Percentiles rank a stretch among this genome's conserved stretches.
phyloP scores from a whole-genome alignment of 2,113 vertebrate species.

The Albula goreensis region DNA sequence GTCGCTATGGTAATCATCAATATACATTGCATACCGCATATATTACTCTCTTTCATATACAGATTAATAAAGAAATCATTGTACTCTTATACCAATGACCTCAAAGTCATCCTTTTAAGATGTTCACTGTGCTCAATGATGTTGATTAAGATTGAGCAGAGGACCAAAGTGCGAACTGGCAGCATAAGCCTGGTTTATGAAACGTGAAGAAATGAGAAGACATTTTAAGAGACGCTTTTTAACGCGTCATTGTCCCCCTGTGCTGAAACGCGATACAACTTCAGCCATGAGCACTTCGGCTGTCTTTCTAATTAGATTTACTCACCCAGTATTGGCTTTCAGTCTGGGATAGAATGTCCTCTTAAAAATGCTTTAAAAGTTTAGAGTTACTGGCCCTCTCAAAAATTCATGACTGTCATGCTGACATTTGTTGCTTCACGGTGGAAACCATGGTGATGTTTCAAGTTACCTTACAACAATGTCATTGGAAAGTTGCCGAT shows the following conservation, averaged over 20 bases:
- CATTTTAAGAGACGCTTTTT: constrained; percentile 42
- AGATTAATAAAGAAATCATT: neutral
- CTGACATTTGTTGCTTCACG: constrained; percentile 48
- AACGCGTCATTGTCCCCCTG: constrained; percentile 43
- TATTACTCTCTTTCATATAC: neutral
- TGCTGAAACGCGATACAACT: constrained; percentile 61
- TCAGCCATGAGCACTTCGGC: constrained; percentile 46
- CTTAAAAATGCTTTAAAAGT: constrained; percentile 67
- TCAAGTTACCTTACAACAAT: neutral
- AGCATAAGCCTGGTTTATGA: neutral
- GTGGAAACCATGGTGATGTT: constrained; percentile 31
- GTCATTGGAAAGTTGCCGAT: neutral
- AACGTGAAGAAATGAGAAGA: constrained; percentile 30
- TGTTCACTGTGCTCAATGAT: no score
- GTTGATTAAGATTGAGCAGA: neutral
- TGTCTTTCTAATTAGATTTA: constrained; percentile 74
- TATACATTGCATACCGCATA: neutral
- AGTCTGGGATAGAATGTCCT: constrained; percentile 65
- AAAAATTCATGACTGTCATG: constrained; percentile 67
- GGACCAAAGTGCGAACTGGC: neutral
- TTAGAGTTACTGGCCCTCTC: constrained; percentile 63
- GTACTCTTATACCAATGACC: no score
- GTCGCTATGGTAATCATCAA: neutral
- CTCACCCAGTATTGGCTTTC: constrained; percentile 65
- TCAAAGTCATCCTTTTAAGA: no score